phyloP scores from a whole-genome alignment of 2,113 vertebrate species.

The Tor tambroides region DNA sequence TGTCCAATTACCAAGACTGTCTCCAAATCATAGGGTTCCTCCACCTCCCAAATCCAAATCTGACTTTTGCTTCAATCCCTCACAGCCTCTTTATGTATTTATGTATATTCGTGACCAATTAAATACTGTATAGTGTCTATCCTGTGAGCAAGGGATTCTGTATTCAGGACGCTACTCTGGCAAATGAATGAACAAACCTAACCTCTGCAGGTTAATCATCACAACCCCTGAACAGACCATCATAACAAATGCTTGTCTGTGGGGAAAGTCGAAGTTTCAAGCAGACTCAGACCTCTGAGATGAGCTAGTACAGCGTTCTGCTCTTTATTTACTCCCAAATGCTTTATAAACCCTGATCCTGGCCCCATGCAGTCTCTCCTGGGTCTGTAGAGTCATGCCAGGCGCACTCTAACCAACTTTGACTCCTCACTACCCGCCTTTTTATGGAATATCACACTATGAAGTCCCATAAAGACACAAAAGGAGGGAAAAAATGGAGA shows the following conservation, averaged over 20 bases:
- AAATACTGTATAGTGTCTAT: not conserved
- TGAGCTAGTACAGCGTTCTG: not conserved
- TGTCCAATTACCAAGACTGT: not conserved
- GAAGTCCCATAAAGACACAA: not conserved
- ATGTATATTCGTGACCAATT: not conserved
- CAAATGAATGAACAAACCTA: not conserved
- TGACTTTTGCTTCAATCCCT: not conserved
- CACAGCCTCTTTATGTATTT: not conserved
- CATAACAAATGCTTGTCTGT: conserved; percentile 17
- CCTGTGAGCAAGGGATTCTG: not conserved
- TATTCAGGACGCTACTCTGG: not conserved
- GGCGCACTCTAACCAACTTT: conserved; percentile 25
- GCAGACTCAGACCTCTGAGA: conserved; percentile 7
- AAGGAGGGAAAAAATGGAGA: not conserved
- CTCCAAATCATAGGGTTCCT: not conserved
- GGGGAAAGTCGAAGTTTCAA: conserved; percentile 10
- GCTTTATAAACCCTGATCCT: conserved; percentile 49
- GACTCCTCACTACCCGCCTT: not conserved
- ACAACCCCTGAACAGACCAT: conserved; percentile 10
- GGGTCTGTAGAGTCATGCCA: conserved; percentile 40
- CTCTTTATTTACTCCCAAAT: conserved; percentile 50
- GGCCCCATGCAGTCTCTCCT: conserved; percentile 43
- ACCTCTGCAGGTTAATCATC: conserved; percentile 7
- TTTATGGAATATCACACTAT: conserved; percentile 43
- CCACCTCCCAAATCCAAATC: not conserved